Evolutionary conservation across 30 jellyfish, hydroid and myxozoan genomes (phyloP).

Genomic region (Pelagia noctiluca): DNA sequence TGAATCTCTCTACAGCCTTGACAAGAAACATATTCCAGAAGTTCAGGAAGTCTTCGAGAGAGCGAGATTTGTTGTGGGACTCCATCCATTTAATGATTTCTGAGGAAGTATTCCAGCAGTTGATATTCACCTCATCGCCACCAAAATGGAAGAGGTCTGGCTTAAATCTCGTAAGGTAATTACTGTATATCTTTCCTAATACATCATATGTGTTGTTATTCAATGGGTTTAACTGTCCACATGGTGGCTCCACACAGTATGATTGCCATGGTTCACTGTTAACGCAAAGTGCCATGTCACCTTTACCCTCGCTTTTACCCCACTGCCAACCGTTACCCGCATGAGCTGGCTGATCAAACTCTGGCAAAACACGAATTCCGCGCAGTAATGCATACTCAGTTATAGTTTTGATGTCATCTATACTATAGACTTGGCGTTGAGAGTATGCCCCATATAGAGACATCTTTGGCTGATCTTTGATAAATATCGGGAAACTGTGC

Average conservation of each 20-base stretch:
- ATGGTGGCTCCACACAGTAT: conserved; percentile 74
- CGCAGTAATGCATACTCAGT: conserved; percentile 43
- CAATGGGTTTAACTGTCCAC: conserved; percentile 75
- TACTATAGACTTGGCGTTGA: conserved; percentile 47
- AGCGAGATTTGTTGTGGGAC: conserved; percentile 18
- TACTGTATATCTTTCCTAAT: conserved; percentile 33
- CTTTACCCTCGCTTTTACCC: conserved; percentile 68
- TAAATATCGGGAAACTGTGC: conserved; percentile 63
- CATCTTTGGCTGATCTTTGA: conserved; percentile 43
- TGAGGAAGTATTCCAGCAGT: conserved; percentile 70
- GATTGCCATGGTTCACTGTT: conserved; percentile 59
- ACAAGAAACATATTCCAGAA: conserved; percentile 59
- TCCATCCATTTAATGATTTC: conserved; percentile 57
- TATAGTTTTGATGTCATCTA: conserved; percentile 42
- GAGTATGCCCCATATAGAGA: conserved; percentile 70
- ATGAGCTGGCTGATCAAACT: conserved; percentile 84
- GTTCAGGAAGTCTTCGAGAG: conserved; percentile 43
- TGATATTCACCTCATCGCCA: conserved; percentile 63
- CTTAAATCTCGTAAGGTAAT: conserved; percentile 43
- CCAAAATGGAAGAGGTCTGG: conserved; percentile 78
- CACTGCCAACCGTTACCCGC: conserved; percentile 80
- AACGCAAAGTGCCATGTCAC: conserved; percentile 69
- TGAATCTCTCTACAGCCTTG: conserved; percentile 29
- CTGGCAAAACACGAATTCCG: conserved; percentile 73
- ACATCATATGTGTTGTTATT: conserved; percentile 48